Evolutionary conservation across 2,797 vertebrate genomes (phyloP), one percentile per base, ranked within the genome.

Genomic region (Decapterus maruadsi): DNA sequence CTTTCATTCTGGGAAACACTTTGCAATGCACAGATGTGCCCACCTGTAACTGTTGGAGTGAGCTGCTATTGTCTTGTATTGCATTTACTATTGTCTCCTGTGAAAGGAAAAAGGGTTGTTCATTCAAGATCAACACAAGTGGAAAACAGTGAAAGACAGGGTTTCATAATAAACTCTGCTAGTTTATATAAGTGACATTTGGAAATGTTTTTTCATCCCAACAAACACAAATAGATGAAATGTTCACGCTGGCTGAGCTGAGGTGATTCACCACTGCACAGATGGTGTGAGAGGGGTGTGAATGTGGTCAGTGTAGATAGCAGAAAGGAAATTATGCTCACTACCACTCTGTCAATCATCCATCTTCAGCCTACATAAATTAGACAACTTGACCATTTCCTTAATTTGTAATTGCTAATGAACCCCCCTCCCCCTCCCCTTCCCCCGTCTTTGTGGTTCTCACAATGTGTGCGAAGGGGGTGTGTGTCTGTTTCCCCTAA

Each of bases 211-310:
- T 55, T 71, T 68, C 14, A 40, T 63, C 5, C 19, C 59, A 31
- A n/a, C 45, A 65, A 38, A 79, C 46, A 53, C 66, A 22, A 8
- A 36, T 14, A 9, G 13, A 61, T 43, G 55, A 60, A 74, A 68
- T 31, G 22, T 20, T 74, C 17, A 40, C 34, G 36, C 63, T 75
- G 57, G 17, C 51, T 6, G 62, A 68, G 60, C 79, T 26, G 86
- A 92, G 86, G 92, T 90, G 86, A 84, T 31, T 80, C 73, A 75
- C 70, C 53, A 8, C 71, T 64, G 68, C 76, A 17, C 88, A 90
- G 87, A 88, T 87, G 91, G 80, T 64, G 31, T 64, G 75, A 19
- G 19, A 20, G 34, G 64, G 67, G 79, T 81, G 87, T 78, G 88
- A 91, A 83, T 34, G 73, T 61, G 77, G 82, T 80, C 84, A 66